These are phyloP conservation scores for Caenorhabditis virilis DNA, from an alignment of 2,888 invertebrate genomes.

Conservation along the genomic window DNA sequence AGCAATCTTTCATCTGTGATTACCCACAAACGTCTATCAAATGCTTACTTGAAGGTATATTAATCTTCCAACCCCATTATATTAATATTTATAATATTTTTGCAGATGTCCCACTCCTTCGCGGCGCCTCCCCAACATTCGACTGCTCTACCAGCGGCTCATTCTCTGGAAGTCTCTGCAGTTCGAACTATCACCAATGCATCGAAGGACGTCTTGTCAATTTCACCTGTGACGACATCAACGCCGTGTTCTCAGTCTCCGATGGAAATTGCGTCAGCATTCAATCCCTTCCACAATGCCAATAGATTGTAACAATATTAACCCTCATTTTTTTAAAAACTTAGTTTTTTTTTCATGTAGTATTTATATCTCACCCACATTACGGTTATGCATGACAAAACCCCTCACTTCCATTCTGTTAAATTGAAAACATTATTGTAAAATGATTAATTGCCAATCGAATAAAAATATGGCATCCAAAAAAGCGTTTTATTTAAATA, in stretches of 20 bases:
- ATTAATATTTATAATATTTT: too few relatives aligned
- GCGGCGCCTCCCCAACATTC: too few relatives aligned
- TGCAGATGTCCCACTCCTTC: too few relatives aligned
- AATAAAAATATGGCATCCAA: too few relatives aligned
- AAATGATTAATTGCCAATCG: too few relatives aligned
- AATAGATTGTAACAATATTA: neutral
- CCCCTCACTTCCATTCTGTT: too few relatives aligned
- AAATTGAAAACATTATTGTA: too few relatives aligned
- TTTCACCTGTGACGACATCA: slow-evolving; percentile 18
- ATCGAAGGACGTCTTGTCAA: slow-evolving; percentile 14
- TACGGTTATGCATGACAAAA: too few relatives aligned
- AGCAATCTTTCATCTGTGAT: slow-evolving; percentile 18
- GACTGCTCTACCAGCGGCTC: slow-evolving; percentile 19
- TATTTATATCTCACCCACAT: too few relatives aligned
- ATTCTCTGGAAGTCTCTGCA: slow-evolving; percentile 17
- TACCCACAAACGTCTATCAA: slow-evolving; percentile 22
- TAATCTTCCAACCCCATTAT: too few relatives aligned
- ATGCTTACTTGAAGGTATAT: slow-evolving; percentile 17
- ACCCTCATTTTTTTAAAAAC: neutral
- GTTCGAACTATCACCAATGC: slow-evolving; percentile 20
- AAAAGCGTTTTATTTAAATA: too few relatives aligned
- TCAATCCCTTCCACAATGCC: neutral
- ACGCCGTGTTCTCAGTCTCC: slow-evolving; percentile 21
- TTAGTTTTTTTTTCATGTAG: neutral
- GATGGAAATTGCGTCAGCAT: slow-evolving; percentile 17